Evolutionary conservation across 2,888 invertebrate genomes (phyloP).

Genomic region (Magallana nippona): DNA sequence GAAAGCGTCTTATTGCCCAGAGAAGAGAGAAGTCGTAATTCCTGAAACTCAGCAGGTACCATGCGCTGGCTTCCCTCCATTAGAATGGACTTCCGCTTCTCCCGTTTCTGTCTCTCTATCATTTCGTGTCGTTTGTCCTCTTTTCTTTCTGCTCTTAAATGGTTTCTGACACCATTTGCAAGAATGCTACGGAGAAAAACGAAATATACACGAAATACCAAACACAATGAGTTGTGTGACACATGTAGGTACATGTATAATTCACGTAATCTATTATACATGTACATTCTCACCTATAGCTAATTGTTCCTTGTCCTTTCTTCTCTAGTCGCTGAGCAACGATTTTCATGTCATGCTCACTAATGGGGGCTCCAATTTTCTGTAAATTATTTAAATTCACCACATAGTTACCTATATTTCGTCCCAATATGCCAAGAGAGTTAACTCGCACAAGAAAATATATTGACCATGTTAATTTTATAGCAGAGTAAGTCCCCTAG

Average conservation of each 20-base stretch:
- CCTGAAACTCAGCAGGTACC: constrained; percentile 36
- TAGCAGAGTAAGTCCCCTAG: neutral
- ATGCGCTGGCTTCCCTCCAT: constrained; percentile 50
- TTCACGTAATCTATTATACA: too few species aligned
- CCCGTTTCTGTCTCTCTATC: constrained; percentile 61
- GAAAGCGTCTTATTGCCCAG: constrained; percentile 44
- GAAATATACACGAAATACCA: too few species aligned
- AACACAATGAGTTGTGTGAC: too few species aligned
- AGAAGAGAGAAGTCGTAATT: constrained; percentile 33
- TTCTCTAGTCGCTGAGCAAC: constrained; percentile 72
- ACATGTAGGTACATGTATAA: too few species aligned
- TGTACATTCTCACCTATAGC: constrained; percentile 67
- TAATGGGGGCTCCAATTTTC: constrained; percentile 74
- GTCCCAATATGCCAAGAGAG: too few species aligned
- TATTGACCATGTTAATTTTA: too few species aligned
- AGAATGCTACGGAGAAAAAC: constrained; percentile 48
- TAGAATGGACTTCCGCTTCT: constrained; percentile 67
- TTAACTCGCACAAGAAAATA: too few species aligned
- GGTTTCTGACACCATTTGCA: constrained; percentile 66
- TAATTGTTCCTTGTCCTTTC: constrained; percentile 72
- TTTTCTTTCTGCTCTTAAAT: constrained; percentile 66
- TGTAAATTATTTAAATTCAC: constrained; percentile 47
- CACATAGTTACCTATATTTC: neutral
- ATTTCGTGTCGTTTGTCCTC: constrained; percentile 65
- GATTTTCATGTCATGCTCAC: constrained; percentile 69